Evolutionary conservation across 2,888 invertebrate species (phyloP).

Genomic region (Brachyptera putata): DNA sequence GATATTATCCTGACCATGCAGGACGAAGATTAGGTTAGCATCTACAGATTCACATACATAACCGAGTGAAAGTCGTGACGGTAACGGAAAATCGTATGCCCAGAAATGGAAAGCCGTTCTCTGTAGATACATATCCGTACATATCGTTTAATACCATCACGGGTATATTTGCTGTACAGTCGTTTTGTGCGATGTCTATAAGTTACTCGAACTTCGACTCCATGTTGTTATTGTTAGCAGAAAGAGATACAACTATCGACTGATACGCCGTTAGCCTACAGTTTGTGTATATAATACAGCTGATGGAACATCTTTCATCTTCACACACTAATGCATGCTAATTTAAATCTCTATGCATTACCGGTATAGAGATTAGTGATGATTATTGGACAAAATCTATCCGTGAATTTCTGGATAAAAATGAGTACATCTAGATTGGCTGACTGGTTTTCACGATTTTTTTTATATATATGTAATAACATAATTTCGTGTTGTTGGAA

Average conservation of each 20-base stretch:
- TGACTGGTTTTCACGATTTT: too few relatives aligned
- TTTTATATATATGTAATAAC: too few relatives aligned
- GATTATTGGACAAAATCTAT: too few relatives aligned
- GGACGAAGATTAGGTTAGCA: too few relatives aligned
- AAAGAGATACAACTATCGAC: too few relatives aligned
- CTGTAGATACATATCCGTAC: background rate
- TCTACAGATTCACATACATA: too few relatives aligned
- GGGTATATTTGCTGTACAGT: background rate
- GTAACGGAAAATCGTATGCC: constrained; percentile 14
- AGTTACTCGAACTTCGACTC: background rate
- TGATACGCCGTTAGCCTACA: background rate
- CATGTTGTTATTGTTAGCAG: background rate
- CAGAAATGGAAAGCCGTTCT: constrained; percentile 20
- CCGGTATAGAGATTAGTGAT: background rate
- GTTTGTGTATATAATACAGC: too few relatives aligned
- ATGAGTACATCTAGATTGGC: too few relatives aligned
- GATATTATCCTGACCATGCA: too few relatives aligned
- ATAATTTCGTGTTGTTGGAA: too few relatives aligned
- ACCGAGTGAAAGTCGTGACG: constrained; percentile 11
- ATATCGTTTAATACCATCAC: constrained; percentile 2
- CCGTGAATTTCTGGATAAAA: too few relatives aligned
- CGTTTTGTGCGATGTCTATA: background rate
- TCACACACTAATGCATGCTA: constrained; percentile 17
- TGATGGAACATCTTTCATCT: too few relatives aligned
- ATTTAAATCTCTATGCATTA: constrained; percentile 12